Conservation (phyloP, 2,888 invertebrate genomes). For the Thelaira solivaga region DNA sequence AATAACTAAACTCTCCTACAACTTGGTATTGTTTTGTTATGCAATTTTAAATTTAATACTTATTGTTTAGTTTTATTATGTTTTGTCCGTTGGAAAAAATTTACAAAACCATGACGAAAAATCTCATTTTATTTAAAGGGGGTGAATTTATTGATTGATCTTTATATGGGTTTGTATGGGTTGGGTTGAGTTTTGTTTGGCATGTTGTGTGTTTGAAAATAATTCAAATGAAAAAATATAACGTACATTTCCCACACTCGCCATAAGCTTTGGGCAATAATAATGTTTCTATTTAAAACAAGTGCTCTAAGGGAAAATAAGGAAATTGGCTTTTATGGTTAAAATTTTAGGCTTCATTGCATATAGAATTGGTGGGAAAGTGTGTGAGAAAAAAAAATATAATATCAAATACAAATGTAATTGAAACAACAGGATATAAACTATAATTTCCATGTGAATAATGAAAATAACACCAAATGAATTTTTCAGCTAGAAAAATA, state of each 20-base stretch:
- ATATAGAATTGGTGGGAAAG: constrained; percentile 45
- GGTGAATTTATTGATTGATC: constrained; percentile 49
- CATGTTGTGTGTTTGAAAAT: not conserved
- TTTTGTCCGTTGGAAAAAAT: constrained; percentile 51
- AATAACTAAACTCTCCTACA: constrained; percentile 27
- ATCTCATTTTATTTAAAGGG: constrained; percentile 34
- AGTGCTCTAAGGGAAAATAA: constrained; percentile 28
- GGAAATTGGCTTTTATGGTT: constrained; percentile 54
- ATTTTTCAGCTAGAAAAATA: not conserved
- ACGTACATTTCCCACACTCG: constrained; percentile 36
- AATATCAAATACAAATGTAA: too few species aligned
- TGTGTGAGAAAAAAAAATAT: not conserved
- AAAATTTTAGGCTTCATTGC: constrained; percentile 48
- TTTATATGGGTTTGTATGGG: not conserved
- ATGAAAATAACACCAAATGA: not conserved
- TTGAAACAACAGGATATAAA: not conserved
- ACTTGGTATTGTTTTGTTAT: not conserved
- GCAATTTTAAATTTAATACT: not conserved
- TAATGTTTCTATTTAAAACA: constrained; percentile 33
- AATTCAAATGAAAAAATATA: constrained; percentile 26
- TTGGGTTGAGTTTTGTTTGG: not conserved
- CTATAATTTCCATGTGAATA: not conserved
- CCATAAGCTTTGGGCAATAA: not conserved
- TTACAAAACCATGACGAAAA: constrained; percentile 48
- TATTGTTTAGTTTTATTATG: constrained; percentile 26